Evolutionary conservation across 2,113 vertebrate genomes (phyloP), one percentile per base, ranked within the genome.

Genomic region (Leucosticte australis): DNA sequence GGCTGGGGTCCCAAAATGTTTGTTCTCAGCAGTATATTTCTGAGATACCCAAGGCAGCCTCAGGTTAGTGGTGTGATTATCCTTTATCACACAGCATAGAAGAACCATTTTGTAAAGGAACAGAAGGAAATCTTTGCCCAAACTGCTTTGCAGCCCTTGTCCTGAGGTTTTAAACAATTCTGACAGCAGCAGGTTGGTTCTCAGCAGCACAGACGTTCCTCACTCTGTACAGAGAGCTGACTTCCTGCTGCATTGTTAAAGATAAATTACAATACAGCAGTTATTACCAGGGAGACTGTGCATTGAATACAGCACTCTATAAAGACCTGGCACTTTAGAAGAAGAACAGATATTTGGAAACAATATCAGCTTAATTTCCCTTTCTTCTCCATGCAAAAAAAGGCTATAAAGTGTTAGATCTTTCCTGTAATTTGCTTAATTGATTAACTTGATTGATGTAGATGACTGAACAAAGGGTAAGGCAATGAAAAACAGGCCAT

Each of bases 401-500:
- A 42, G 26, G 26, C 31, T 53, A 55, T 57, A 59, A 83, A 80
- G 7, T 46, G 15, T 56, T 79, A 53, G 35, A 19, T 35, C 42
- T 71, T 89, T 56, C 46, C 31, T 71, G 57, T 75, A 78, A 81
- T 91, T 89, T 87, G 44, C 27, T 87, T 89, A 92, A 77, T 74
- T 93, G 55, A 35, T 92, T 81, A 81, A 89, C 71, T 74, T 91
- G 76, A 93, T 80, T 74, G 60, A 90, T 92, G 60, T 35, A 50
- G 42, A 64, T 42, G 67, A 79, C 50, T 86, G 50, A 86, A 63
- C 18, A 88, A 92, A 76, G 75, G 18, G 23, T 69, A 79, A 91
- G 16, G 55, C 71, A 90, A 62, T 86, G 85, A 73, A 80, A 88
- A 92, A 5, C 20, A 63, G 42, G 8, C 23, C 60, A 89, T 79